Evolutionary conservation across 2,113 vertebrate genomes (phyloP).

Genomic region (Paradoxurus hermaphroditus): DNA sequence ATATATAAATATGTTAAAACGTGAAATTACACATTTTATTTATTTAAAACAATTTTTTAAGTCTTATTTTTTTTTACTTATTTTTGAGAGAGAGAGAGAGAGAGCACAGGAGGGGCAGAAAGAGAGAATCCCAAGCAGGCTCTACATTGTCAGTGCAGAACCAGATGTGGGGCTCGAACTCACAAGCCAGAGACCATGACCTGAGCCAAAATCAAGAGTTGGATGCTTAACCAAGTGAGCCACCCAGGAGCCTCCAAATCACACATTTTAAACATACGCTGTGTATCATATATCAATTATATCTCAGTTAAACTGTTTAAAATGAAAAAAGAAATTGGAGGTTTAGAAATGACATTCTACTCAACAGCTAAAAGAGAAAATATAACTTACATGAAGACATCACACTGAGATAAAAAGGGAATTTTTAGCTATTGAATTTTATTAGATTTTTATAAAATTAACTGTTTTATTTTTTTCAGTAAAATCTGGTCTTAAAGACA

Average conservation of each 20-base stretch:
- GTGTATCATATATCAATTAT: neutral
- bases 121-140: too few species aligned
- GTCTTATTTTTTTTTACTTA: too few species aligned
- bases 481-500: neutral
- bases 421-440: neutral
- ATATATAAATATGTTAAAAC: neutral
- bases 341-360: neutral
- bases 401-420: neutral
- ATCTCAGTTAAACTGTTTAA: neutral
- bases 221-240: too few species aligned
- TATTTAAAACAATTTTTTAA: too few species aligned
- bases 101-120: too few species aligned
- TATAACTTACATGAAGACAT: neutral
- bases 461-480: neutral
- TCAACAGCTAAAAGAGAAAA: neutral
- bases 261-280: neutral
- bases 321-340: neutral
- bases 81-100: too few species aligned
- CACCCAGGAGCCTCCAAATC: neutral
- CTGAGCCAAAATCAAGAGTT: too few species aligned
- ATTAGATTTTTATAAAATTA: neutral
- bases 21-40: neutral
- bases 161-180: too few species aligned
- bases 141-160: too few species aligned
- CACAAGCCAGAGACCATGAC: too few species aligned